phyloP scores from a whole-genome alignment of 2,888 invertebrate species.

The Pyrrhia umbra region DNA sequence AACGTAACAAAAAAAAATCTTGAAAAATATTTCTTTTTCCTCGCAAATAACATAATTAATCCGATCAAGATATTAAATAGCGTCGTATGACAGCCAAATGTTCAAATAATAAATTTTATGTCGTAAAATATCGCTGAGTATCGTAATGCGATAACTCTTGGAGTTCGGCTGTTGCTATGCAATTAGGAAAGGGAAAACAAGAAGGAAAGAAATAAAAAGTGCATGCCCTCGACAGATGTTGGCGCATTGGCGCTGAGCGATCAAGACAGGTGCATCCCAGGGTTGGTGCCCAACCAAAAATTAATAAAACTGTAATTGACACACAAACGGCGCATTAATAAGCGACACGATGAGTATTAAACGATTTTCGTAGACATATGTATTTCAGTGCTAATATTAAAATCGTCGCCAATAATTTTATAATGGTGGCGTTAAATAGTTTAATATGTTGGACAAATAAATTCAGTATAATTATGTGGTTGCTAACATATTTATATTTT shows the following conservation, averaged over 20 bases:
- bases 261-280: constrained; percentile 85
- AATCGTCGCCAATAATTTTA: constrained; percentile 23
- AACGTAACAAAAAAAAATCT: constrained; percentile 1
- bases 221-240: constrained; percentile 84
- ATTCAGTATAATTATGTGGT: constrained; percentile 15
- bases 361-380: constrained; percentile 17
- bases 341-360: constrained; percentile 18
- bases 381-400: constrained; percentile 21
- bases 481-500: constrained; percentile 20
- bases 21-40: constrained; percentile 22
- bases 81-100: constrained; percentile 35
- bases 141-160: constrained; percentile 72
- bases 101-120: constrained; percentile 50
- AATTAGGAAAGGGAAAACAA: constrained; percentile 74
- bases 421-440: constrained; percentile 24
- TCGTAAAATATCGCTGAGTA: constrained; percentile 57
- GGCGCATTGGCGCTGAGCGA: constrained; percentile 82
- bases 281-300: constrained; percentile 70
- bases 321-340: constrained; percentile 19
- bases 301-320: constrained; percentile 30
- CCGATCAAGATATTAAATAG: constrained; percentile 52
- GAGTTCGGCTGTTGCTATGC: constrained; percentile 73
- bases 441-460: constrained; percentile 17
- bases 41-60: constrained; percentile 56
- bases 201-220: constrained; percentile 76